Percentiles rank a stretch among this genome's conserved stretches.
These are phyloP conservation scores for Drosophila takahashii DNA, from an alignment of 1,140 invertebrate genomes.

Conservation along the genomic window DNA sequence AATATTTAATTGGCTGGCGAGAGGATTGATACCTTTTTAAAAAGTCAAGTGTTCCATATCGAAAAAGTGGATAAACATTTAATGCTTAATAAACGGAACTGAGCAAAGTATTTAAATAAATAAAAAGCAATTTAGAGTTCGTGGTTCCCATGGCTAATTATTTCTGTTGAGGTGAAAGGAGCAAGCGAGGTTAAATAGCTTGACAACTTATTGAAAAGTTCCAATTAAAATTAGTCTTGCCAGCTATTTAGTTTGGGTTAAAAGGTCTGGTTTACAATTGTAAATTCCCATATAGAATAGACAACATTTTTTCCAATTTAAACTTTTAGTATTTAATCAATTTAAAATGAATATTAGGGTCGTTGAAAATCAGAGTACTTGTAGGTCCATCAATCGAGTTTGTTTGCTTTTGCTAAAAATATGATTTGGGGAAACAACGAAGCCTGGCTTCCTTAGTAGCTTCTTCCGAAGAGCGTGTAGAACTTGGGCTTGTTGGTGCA, in stretches of 20 bases:
- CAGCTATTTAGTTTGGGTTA: background rate
- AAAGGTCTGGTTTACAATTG: background rate
- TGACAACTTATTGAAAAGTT: background rate
- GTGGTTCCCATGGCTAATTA: background rate
- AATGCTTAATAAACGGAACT: conserved; percentile 10
- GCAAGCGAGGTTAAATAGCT: conserved; percentile 10
- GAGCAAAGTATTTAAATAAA: background rate
- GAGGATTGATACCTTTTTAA: conserved; percentile 27
- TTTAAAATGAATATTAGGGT: conserved; percentile 28
- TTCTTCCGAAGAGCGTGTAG: conserved; percentile 98
- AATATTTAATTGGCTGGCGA: conserved; percentile 23
- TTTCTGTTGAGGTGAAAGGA: background rate
- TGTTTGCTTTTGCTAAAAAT: background rate
- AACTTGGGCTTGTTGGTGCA: conserved; percentile 93
- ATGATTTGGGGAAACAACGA: conserved; percentile 5
- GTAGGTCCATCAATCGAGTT: conserved; percentile 10
- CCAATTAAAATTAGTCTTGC: conserved; percentile 1
- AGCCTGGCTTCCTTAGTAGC: conserved; percentile 89
- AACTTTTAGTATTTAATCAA: conserved; percentile 29
- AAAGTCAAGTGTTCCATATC: conserved; percentile 7
- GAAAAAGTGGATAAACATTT: conserved; percentile 19
- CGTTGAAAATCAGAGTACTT: conserved; percentile 41
- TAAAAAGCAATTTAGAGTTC: background rate
- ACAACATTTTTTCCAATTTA: background rate
- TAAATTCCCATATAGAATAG: background rate